Evolutionary conservation across 2,888 invertebrate genomes (phyloP).

Genomic region (Zelleria hepariella): DNA sequence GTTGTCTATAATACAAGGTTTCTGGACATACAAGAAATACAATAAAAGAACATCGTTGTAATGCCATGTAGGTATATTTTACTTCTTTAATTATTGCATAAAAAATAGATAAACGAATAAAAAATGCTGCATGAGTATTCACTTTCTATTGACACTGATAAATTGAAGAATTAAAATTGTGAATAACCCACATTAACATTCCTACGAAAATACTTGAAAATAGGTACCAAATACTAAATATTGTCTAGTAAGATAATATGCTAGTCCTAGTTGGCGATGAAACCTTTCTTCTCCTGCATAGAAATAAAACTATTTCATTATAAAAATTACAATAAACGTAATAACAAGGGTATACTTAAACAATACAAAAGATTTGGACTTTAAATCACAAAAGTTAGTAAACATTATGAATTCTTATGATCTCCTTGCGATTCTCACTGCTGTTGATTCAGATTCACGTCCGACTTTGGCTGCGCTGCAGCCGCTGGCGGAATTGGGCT

Average conservation of each 20-base stretch:
- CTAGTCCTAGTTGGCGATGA: conserved; percentile 35
- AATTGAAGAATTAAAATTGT: neutral
- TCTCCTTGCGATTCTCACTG: conserved; percentile 35
- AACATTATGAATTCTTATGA: conserved; percentile 2
- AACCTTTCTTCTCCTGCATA: neutral
- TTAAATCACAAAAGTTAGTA: conserved; percentile 26
- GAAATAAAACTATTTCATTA: neutral
- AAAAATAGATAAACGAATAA: neutral
- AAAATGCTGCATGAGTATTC: no score
- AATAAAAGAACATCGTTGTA: neutral
- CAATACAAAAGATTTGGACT: conserved; percentile 48
- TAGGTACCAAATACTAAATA: conserved; percentile 12
- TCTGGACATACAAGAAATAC: neutral
- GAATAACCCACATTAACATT: neutral
- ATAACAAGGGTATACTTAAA: conserved; percentile 34
- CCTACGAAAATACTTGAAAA: neutral
- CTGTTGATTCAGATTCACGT: conserved; percentile 82
- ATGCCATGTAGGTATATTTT: neutral
- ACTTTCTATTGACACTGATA: neutral
- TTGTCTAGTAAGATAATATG: conserved; percentile 46
- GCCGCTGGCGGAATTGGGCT: conserved; percentile 76
- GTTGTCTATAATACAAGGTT: neutral
- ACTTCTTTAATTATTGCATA: neutral
- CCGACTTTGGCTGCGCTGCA: conserved; percentile 74
- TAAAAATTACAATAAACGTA: conserved; percentile 24